phyloP scores from a whole-genome alignment of 35 echinoderm and acorn worm species.

The Ophioderma brevispina region DNA sequence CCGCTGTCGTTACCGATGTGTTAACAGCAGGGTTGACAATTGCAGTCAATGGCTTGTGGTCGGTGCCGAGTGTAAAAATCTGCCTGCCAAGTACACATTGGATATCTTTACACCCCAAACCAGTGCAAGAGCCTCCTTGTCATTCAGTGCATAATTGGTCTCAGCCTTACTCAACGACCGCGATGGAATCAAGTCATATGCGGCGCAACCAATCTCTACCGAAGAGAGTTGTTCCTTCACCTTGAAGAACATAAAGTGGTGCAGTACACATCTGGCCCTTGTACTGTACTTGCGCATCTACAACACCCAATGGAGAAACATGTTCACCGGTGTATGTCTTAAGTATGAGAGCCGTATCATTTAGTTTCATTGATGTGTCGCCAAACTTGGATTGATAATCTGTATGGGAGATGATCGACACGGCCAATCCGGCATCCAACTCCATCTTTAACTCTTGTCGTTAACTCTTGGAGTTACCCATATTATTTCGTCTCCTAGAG shows the following conservation, averaged over 20 bases:
- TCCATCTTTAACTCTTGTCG: conserved; percentile 11
- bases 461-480: not conserved
- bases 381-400: not conserved
- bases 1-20: not conserved
- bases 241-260: not conserved
- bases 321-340: conserved; percentile 37
- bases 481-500: not conserved
- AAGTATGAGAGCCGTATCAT: not conserved
- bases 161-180: conserved; percentile 51
- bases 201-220: conserved; percentile 30
- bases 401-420: conserved; percentile 23
- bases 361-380: not conserved
- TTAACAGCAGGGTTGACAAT: conserved; percentile 31
- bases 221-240: conserved; percentile 6
- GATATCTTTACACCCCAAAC: conserved; percentile 58
- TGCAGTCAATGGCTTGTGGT: conserved; percentile 54
- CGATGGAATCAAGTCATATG: conserved; percentile 46
- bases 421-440: conserved; percentile 36
- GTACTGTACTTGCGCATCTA: not conserved
- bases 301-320: not conserved
- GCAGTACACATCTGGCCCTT: not conserved
- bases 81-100: conserved; percentile 47
- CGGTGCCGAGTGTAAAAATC: conserved; percentile 55
- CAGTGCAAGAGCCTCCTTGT: conserved; percentile 53
- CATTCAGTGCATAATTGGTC: conserved; percentile 73